Conservation (phyloP, 2,888 invertebrate genomes). For the Barypeithes pellucidus region DNA sequence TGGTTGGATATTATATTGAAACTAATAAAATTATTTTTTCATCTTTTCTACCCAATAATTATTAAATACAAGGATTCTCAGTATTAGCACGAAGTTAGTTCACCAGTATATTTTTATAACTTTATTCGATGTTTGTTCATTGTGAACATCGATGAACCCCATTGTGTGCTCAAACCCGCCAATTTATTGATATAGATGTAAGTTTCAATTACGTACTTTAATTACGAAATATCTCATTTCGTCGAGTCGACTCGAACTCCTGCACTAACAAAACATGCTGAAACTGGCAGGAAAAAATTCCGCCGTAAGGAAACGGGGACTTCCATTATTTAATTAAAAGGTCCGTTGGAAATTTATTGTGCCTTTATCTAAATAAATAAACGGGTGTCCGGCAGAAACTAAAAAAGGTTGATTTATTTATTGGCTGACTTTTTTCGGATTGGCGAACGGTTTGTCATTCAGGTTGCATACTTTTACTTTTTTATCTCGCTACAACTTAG, state of each 20-base stretch:
- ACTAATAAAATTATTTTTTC: no score
- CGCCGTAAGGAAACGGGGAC: conserved; percentile 48
- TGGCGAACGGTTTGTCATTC: neutral
- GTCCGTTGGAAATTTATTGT: conserved; percentile 51
- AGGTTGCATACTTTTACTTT: neutral
- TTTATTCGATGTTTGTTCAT: no score
- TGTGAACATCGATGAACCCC: no score
- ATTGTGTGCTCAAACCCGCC: no score
- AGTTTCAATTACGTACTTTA: no score
- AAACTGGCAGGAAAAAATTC: conserved; percentile 37
- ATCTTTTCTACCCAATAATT: no score
- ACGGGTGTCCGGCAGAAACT: conserved; percentile 43
- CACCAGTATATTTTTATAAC: no score
- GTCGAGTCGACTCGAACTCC: conserved; percentile 19
- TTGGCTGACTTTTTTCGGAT: conserved; percentile 27
- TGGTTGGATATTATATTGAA: no score
- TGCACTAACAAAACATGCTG: conserved; percentile 34
- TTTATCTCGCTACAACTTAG: neutral
- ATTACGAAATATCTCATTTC: neutral
- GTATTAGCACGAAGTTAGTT: no score
- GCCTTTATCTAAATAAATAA: conserved; percentile 55
- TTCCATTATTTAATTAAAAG: conserved; percentile 56
- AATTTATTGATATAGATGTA: no score
- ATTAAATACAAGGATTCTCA: no score
- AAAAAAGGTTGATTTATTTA: conserved; percentile 53